A percentile compares a stretch with the other conserved stretches of the same genome.
These are phyloP conservation scores for Melitaea athalia DNA, from an alignment of 2,888 invertebrate species.

Conservation along the genomic window DNA sequence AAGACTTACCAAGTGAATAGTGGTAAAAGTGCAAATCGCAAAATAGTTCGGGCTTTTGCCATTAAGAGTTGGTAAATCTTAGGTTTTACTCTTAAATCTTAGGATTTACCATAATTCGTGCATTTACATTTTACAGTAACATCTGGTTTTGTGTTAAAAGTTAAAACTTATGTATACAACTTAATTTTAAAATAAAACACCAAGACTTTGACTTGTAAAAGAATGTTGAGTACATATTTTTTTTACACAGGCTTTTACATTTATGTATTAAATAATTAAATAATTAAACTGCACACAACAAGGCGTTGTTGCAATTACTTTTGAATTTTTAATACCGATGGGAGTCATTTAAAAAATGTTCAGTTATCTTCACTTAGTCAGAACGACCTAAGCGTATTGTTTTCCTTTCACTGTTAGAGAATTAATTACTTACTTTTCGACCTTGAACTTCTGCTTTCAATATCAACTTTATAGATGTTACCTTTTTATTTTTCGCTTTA, in stretches of 20 bases:
- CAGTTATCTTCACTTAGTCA: constrained; percentile 1
- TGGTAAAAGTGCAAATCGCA: too few relatives aligned
- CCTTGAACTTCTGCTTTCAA: constrained; percentile 4
- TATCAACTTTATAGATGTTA: background rate
- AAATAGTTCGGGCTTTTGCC: too few relatives aligned
- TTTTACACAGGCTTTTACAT: background rate
- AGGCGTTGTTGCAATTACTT: background rate
- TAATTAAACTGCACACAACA: background rate
- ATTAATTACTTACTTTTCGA: constrained; percentile 5
- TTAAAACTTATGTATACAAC: too few relatives aligned
- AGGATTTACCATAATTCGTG: too few relatives aligned
- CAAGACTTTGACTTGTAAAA: background rate
- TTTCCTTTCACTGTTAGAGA: background rate
- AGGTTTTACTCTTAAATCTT: too few relatives aligned
- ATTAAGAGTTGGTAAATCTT: too few relatives aligned
- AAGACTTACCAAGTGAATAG: too few relatives aligned
- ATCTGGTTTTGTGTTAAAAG: too few relatives aligned
- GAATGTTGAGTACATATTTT: background rate
- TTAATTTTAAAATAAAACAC: too few relatives aligned
- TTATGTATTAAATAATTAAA: background rate
- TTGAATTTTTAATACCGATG: background rate
- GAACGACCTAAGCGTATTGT: background rate
- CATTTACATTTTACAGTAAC: too few relatives aligned
- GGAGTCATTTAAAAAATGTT: background rate
- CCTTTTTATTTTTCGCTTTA: background rate